Conservation (phyloP, 2,113 vertebrate species). For the Atlantisia rogersi region DNA sequence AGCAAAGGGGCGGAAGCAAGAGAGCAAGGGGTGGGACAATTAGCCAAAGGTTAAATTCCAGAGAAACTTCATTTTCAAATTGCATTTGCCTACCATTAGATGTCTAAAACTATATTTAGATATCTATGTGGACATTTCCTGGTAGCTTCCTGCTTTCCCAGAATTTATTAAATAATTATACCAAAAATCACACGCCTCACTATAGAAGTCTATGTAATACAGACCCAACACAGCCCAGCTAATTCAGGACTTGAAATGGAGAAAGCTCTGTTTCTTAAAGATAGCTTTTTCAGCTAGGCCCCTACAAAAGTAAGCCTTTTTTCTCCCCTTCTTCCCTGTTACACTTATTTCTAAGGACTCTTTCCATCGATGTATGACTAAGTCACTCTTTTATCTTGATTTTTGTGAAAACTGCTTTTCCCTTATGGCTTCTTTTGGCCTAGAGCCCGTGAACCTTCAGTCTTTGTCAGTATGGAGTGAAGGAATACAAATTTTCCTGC, state of each 20-base stretch:
- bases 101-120: not conserved
- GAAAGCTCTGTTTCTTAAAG: not conserved
- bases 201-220: not conserved
- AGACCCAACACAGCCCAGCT: not conserved
- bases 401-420: slow-evolving; percentile 38
- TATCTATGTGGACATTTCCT: not conserved
- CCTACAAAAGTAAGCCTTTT: not conserved
- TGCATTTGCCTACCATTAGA: not conserved
- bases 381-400: slow-evolving; percentile 34
- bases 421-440: slow-evolving; percentile 12
- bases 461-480: slow-evolving; percentile 28
- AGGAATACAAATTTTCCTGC: slow-evolving; percentile 30
- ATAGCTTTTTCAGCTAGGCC: not conserved
- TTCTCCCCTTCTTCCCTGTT: not conserved
- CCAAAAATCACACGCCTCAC: not conserved
- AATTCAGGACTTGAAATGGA: not conserved
- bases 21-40: not conserved
- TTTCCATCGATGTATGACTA: not conserved
- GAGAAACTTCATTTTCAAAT: not conserved
- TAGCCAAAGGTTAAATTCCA: not conserved
- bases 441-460: slow-evolving; percentile 28
- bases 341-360: not conserved
- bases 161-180: not conserved
- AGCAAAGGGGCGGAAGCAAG: not conserved
- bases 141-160: not conserved